These are phyloP conservation scores for Prolemur simus DNA, from an alignment of 2,113 vertebrate genomes.

Conservation along the genomic window DNA sequence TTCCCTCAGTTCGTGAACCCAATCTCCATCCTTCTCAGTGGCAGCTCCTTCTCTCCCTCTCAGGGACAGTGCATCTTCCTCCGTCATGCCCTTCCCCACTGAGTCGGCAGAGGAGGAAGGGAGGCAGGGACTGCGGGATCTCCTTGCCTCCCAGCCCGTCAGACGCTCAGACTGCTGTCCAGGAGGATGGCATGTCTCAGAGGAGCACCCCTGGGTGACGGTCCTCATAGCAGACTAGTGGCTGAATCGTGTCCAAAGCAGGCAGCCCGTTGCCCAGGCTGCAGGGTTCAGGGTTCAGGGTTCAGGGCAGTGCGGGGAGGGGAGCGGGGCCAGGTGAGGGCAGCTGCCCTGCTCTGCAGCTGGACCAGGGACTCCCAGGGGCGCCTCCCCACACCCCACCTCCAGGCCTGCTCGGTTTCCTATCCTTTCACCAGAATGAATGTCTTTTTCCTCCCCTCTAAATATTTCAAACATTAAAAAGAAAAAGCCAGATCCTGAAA, in stretches of 20 bases:
- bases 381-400: not conserved
- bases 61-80: slow-evolving; percentile 2
- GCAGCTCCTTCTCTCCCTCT: slow-evolving; percentile 30
- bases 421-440: not conserved
- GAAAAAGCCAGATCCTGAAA: slow-evolving; percentile 77
- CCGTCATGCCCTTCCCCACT: not conserved
- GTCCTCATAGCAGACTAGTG: not conserved
- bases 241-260: not conserved
- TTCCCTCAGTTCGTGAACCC: not conserved
- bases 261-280: not conserved
- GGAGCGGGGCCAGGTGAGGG: not conserved
- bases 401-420: not conserved
- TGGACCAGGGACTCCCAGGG: not conserved
- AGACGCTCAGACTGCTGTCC: not conserved
- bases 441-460: not conserved
- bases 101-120: not conserved
- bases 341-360: not conserved
- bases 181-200: not conserved
- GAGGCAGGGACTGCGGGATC: not conserved
- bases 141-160: not conserved
- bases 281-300: not conserved
- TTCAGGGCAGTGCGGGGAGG: not conserved
- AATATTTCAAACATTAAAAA: slow-evolving; percentile 48
- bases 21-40: not conserved
- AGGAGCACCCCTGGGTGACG: rapidly evolving